Evolutionary conservation across 2,797 vertebrate genomes (phyloP), one percentile per base, ranked within the genome.

Genomic region (Pteropus rufus): DNA sequence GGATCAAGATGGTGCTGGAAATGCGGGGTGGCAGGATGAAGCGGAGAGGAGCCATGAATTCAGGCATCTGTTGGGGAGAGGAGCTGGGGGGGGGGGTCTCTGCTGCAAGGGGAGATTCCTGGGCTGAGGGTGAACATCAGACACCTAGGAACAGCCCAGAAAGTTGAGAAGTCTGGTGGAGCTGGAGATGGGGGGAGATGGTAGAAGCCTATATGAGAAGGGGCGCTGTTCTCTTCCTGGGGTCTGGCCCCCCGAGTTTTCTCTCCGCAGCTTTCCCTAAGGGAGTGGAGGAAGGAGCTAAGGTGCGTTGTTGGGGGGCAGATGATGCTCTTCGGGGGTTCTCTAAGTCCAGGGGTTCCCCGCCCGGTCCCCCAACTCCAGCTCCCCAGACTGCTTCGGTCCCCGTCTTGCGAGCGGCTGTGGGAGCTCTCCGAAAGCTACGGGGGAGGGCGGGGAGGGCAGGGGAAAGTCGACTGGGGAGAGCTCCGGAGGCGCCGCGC

Each of bases 401-500:
- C 26, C 54, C 16, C 1, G 39, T 18, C 67, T 14, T 1, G 23
- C 49, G 67, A 60, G 70, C 88, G 15, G 87, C 69, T 3, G 65
- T 70, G 15, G 91, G 46, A n/a, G 76, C 70, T 34, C 64, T 31
- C 10, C 11, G 79, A 64, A 84, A 44, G 80, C 46, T 24, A 73
- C 12, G 29, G 34, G 58, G 44, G 39, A 10, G 54, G 76, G 41
- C 41, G 18, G n/a, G 62, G 41, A 52, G 92, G 52, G 46, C 67
- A 0, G 72, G 70, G 91, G 34, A 8, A 41, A 36, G 36, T 36
- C 36, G 79, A n/a, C 46, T 24, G 24, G 62, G 46, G 75, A 24
- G 85, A 41, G 56, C 87, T 49, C 86, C 26, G 39, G 36, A 14
- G 23, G 89, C 93, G 89, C 91, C 80, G 89, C 76, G 65, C 95